These are phyloP conservation scores for Tetrapedia diversipes DNA, from an alignment of 2,888 invertebrate genomes.

Conservation along the genomic window DNA sequence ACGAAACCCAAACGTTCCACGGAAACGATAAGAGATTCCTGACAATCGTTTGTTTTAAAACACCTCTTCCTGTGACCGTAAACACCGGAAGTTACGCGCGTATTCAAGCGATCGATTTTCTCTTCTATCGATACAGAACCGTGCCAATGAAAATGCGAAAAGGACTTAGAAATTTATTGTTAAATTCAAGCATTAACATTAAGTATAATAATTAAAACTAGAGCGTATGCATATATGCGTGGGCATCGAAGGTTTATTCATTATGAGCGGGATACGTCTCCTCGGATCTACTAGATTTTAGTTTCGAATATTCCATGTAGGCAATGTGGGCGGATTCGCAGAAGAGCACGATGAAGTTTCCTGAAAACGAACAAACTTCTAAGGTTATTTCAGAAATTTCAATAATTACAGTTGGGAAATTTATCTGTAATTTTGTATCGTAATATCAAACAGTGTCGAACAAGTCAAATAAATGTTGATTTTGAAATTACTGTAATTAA, in stretches of 20 bases:
- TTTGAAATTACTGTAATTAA: too few relatives aligned
- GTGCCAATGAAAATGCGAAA: too few relatives aligned
- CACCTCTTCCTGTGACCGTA: background rate
- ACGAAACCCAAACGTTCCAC: too few relatives aligned
- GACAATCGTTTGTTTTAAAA: conserved; percentile 23
- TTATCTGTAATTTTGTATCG: too few relatives aligned
- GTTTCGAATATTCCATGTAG: background rate
- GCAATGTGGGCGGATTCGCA: conserved; percentile 11
- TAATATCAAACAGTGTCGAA: too few relatives aligned
- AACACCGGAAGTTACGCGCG: background rate
- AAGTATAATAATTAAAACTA: too few relatives aligned
- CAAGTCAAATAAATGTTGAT: too few relatives aligned
- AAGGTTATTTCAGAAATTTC: too few relatives aligned
- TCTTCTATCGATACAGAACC: background rate
- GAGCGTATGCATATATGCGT: too few relatives aligned
- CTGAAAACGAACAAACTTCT: conserved; percentile 23
- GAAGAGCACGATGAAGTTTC: conserved; percentile 21
- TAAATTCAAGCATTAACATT: background rate
- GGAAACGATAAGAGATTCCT: background rate
- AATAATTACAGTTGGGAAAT: too few relatives aligned
- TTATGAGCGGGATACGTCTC: background rate
- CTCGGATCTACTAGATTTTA: background rate
- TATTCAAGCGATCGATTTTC: background rate
- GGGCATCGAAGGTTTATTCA: too few relatives aligned
- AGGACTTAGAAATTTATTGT: too few relatives aligned